Percentiles rank a stretch among this genome's conserved stretches.
Conservation (phyloP, 1,140 invertebrate species). For the Drosophila willistoni region DNA sequence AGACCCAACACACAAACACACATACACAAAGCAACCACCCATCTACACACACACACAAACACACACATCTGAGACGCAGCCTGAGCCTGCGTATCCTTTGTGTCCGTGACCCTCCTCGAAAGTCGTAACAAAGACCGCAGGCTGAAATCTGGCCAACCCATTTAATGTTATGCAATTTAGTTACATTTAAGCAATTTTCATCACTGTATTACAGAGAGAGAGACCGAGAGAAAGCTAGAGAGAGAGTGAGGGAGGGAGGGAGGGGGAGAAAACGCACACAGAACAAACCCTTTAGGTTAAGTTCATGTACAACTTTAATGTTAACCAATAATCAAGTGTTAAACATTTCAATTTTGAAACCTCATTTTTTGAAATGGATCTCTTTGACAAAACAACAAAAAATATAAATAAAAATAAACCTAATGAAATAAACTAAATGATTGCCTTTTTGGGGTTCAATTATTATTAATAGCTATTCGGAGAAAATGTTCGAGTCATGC, state of each 20-base stretch:
- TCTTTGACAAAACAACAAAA: not conserved
- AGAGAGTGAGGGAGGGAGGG: not conserved
- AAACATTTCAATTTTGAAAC: not conserved
- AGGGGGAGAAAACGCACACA: not conserved
- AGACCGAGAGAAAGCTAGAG: not conserved
- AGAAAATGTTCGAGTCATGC: not conserved
- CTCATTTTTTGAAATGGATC: not conserved
- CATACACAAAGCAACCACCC: not conserved
- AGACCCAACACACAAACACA: not conserved
- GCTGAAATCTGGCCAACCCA: slow-evolving; percentile 49
- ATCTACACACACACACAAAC: not conserved
- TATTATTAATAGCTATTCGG: not conserved
- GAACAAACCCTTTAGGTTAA: not conserved
- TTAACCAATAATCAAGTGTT: slow-evolving; percentile 3
- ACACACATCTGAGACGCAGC: slow-evolving; percentile 37
- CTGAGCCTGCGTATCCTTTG: slow-evolving; percentile 41
- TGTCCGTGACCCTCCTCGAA: slow-evolving; percentile 35
- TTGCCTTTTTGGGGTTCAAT: not conserved
- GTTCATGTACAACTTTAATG: slow-evolving; percentile 1
- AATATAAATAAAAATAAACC: not conserved
- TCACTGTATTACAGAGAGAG: not conserved
- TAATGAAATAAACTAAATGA: not conserved
- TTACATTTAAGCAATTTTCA: slow-evolving; percentile 24
- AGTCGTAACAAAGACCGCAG: slow-evolving; percentile 25
- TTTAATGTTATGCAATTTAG: slow-evolving; percentile 48